Percentiles rank a stretch among this genome's conserved stretches.
Evolutionary conservation across 2,888 invertebrate species (phyloP).

Genomic region (Cataglyphis altisquamis): DNA sequence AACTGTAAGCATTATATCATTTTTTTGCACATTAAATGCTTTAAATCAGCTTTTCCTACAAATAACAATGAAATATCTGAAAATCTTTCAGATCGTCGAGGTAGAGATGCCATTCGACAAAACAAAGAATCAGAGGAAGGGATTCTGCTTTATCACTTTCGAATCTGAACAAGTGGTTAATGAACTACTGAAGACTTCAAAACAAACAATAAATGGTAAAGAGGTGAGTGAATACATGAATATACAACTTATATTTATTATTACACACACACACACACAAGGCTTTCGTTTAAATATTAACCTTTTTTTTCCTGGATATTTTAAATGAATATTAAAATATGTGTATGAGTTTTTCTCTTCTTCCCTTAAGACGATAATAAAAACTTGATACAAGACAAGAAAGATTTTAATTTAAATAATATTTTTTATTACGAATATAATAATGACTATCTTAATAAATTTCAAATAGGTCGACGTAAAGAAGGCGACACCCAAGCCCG

Average conservation of each 20-base stretch:
- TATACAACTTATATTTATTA: not conserved
- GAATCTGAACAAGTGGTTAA: slow-evolving; percentile 98
- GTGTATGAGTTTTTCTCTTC: not conserved
- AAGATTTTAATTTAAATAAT: not conserved
- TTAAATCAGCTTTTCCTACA: no score
- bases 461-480: slow-evolving; percentile 94
- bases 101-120: slow-evolving; percentile 99
- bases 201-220: slow-evolving; percentile 97
- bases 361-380: not conserved
- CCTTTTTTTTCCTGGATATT: not conserved
- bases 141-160: slow-evolving; percentile 99
- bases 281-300: not conserved
- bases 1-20: slow-evolving; percentile 89
- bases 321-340: not conserved
- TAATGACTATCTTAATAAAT: slow-evolving; percentile 9
- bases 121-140: slow-evolving; percentile 98
- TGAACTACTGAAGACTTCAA: slow-evolving; percentile 95
- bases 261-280: not conserved
- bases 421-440: not conserved
- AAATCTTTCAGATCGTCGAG: slow-evolving; percentile 92
- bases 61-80: not conserved
- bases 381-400: not conserved
- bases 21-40: not conserved
- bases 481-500: slow-evolving; percentile 96
- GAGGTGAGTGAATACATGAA: slow-evolving; percentile 89